Evolutionary conservation across 2,797 vertebrate species (phyloP), one percentile per base, ranked within the genome.

Genomic region (Rhabdophis nuchalis): DNA sequence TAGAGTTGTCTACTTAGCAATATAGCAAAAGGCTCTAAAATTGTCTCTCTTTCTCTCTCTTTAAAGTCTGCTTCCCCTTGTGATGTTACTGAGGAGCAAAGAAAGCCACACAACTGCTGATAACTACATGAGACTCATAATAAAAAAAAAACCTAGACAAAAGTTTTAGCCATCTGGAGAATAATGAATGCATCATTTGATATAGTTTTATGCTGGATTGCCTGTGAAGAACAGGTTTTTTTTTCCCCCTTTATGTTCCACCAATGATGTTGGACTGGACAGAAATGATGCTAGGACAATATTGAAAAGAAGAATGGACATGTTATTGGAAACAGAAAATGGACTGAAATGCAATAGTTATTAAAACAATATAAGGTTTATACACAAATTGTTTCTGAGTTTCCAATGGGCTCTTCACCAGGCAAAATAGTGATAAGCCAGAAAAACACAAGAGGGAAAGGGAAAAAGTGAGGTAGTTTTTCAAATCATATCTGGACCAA

Each of bases 91-190:
- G 53, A 54, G 13, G 13, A 53, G 5, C 52, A 86, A 20, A 54
- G 32, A n/a, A n/a, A 29, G 29, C 6, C 52, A 54, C 8, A 1
- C 3, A 0, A 54, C 52, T 32, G 29, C 8, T 1, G 8, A 54
- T 53, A n/a, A n/a, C 9, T 54, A 16, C 14, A 20, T 54, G 50
- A 86, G 14, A n/a, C 7, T 27, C 25, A 9, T 4, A n/a, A n/a
- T 86, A 57, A 29, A 29, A n/a, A 29, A 29, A n/a, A 86, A 86
- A 2, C 9, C 27, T 53, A 86, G 50, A 18, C 50, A 52, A n/a
- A 86, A 54, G 50, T 18, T 52, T 29, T 53, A 18, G 29, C 8
- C n/a, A 86, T 61, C 27, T 50, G 57, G 58, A 29, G 27, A 41
- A 41, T 41, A 88, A 88, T 50, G 29, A 68, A 11, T 89, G 60